Evolutionary conservation across 1,140 invertebrate genomes (phyloP).

Genomic region (Hylaeus anthracinus): DNA sequence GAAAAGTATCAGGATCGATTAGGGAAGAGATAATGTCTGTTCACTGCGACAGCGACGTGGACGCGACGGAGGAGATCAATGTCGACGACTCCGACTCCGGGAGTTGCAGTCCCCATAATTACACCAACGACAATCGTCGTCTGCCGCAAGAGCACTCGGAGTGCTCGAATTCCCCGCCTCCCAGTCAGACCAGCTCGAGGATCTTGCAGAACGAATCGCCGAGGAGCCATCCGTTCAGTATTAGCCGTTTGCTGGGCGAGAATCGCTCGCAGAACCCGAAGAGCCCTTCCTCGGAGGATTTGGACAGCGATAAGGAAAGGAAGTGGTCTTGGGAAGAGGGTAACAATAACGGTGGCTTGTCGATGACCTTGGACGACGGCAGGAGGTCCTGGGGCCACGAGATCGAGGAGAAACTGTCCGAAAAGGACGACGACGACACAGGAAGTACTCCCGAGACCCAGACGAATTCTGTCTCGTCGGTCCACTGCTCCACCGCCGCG

Average conservation of each 20-base stretch:
- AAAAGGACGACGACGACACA: conserved; percentile 77
- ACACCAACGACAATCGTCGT: conserved; percentile 48
- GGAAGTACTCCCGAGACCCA: conserved; percentile 74
- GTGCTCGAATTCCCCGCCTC: conserved; percentile 71
- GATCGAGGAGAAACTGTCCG: conserved; percentile 75
- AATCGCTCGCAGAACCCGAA: conserved; percentile 61
- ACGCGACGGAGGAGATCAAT: conserved; percentile 78
- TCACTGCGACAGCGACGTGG: conserved; percentile 74
- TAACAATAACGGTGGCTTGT: conserved; percentile 67
- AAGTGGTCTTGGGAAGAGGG: conserved; percentile 75
- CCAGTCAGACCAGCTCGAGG: conserved; percentile 66
- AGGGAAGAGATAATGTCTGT: conserved; percentile 72
- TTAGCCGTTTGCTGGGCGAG: conserved; percentile 80
- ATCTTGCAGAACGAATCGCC: conserved; percentile 69
- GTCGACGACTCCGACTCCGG: conserved; percentile 78
- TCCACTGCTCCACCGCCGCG: conserved; percentile 59
- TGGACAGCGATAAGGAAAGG: conserved; percentile 70
- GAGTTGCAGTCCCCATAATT: conserved; percentile 73
- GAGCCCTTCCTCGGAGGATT: conserved; percentile 69
- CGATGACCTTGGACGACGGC: conserved; percentile 66
- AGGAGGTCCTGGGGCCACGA: conserved; percentile 74
- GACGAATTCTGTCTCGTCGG: conserved; percentile 57
- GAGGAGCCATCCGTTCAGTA: conserved; percentile 80
- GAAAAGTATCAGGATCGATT: too few species aligned
- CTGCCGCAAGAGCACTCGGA: conserved; percentile 66